A percentile compares a stretch with the other conserved stretches of the same genome.
phyloP scores from a whole-genome alignment of 1,140 invertebrate species.

The Drosophila littoralis region DNA sequence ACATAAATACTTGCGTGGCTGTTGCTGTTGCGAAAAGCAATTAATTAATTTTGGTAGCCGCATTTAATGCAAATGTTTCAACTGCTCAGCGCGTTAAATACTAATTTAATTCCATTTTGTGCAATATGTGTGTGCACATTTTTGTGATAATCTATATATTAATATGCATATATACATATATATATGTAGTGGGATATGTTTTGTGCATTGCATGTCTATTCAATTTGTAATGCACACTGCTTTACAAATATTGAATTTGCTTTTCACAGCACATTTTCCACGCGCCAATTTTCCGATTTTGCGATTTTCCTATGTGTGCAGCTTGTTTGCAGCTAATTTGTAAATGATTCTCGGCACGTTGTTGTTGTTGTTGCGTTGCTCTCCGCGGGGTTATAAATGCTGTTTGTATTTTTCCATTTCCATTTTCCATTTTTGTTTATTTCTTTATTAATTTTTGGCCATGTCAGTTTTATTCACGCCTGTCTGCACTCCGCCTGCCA shows the following conservation, averaged over 20 bases:
- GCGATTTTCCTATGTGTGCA: conserved; percentile 26
- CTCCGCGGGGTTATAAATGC: conserved; percentile 10
- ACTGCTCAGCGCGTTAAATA: conserved; percentile 52
- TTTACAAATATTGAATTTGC: conserved; percentile 46
- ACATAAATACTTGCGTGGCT: conserved; percentile 18
- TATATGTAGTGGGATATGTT: conserved; percentile 1
- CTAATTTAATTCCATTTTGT: conserved; percentile 22
- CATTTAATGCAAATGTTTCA: conserved; percentile 69
- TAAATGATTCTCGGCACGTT: conserved; percentile 60
- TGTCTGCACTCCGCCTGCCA: conserved; percentile 9
- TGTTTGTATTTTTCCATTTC: conserved; percentile 23
- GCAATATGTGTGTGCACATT: neutral
- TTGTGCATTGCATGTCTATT: neutral
- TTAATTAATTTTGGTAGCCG: conserved; percentile 67
- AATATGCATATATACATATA: conserved; percentile 41
- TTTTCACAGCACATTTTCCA: conserved; percentile 38
- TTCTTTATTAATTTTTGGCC: conserved; percentile 34
- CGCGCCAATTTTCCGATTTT: neutral
- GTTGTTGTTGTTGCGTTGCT: conserved; percentile 11
- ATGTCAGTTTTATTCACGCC: conserved; percentile 49
- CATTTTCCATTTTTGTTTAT: neutral
- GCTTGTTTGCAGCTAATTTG: conserved; percentile 61
- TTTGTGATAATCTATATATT: neutral
- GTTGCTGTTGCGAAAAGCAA: conserved; percentile 36
- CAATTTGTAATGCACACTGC: conserved; percentile 12